Percentiles rank a stretch among this genome's conserved stretches.
These are phyloP conservation scores for Sceloporus tristichus DNA, from an alignment of 2,113 vertebrate species.

Conservation along the genomic window DNA sequence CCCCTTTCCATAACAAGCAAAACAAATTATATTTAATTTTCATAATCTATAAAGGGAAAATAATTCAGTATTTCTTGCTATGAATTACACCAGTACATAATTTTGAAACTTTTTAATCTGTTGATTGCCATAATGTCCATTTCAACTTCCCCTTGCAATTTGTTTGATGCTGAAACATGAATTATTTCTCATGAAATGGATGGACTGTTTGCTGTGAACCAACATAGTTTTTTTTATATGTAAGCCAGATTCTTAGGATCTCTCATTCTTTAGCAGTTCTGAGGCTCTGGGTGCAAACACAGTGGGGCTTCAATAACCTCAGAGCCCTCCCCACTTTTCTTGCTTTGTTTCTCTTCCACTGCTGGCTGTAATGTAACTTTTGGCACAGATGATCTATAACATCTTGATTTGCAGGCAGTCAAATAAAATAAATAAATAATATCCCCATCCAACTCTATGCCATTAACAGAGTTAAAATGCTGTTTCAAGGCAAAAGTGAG, in stretches of 20 bases:
- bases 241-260: neutral
- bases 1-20: too few species aligned
- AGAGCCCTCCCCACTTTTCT: neutral
- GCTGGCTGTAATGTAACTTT: conserved; percentile 41
- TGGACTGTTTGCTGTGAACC: neutral
- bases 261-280: neutral
- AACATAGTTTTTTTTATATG: neutral
- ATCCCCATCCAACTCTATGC: conserved; percentile 44
- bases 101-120: too few species aligned
- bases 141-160: too few species aligned
- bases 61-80: too few species aligned
- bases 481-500: conserved; percentile 60
- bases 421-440: conserved; percentile 67
- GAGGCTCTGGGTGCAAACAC: neutral
- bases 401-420: conserved; percentile 57
- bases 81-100: too few species aligned
- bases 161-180: neutral
- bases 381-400: conserved; percentile 49
- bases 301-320: conserved; percentile 14
- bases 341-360: conserved; percentile 31
- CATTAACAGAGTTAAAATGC: conserved; percentile 54
- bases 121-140: too few species aligned
- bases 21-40: too few species aligned
- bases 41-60: too few species aligned
- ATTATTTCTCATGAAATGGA: neutral